phyloP scores from a whole-genome alignment of 1,140 invertebrate genomes.

The Oryctes rhinoceros region DNA sequence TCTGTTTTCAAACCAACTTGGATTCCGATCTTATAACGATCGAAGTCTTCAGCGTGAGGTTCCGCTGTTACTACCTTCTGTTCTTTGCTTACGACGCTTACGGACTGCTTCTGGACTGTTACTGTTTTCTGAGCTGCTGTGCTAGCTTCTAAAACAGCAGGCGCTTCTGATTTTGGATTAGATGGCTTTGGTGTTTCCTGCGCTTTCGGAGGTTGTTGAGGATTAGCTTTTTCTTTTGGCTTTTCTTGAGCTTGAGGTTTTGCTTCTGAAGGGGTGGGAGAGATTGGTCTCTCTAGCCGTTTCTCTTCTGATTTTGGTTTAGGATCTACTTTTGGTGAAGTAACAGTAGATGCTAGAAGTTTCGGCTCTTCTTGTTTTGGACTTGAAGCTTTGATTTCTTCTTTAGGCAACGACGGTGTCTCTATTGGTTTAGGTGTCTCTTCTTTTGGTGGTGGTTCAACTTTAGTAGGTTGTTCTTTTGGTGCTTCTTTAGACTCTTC shows the following conservation, averaged over 20 bases:
- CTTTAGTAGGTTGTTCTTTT: constrained; percentile 45
- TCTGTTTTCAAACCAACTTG: constrained; percentile 52
- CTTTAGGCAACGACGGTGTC: constrained; percentile 32
- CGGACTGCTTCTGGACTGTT: neutral
- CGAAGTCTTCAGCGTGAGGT: neutral
- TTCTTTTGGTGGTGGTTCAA: constrained; percentile 39
- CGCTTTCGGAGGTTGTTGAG: neutral
- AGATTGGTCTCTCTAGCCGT: neutral
- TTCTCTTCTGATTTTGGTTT: constrained; percentile 23
- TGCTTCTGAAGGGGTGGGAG: neutral
- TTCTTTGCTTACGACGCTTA: constrained; percentile 10
- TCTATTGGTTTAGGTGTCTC: constrained; percentile 38
- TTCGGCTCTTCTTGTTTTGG: constrained; percentile 24
- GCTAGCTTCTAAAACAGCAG: neutral
- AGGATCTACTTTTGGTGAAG: constrained; percentile 12
- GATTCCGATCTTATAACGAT: constrained; percentile 9
- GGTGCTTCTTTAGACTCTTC: constrained; percentile 35
- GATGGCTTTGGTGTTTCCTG: neutral
- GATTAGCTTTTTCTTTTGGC: neutral
- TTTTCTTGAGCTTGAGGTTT: neutral
- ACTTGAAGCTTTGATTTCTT: neutral
- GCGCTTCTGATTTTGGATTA: constrained; percentile 18
- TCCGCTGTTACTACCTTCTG: neutral
- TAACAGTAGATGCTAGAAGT: neutral
- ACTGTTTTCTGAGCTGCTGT: neutral